Percentiles rank a stretch among this genome's conserved stretches.
Evolutionary conservation across 2,113 vertebrate genomes (phyloP).

Genomic region (Jaculus jaculus): DNA sequence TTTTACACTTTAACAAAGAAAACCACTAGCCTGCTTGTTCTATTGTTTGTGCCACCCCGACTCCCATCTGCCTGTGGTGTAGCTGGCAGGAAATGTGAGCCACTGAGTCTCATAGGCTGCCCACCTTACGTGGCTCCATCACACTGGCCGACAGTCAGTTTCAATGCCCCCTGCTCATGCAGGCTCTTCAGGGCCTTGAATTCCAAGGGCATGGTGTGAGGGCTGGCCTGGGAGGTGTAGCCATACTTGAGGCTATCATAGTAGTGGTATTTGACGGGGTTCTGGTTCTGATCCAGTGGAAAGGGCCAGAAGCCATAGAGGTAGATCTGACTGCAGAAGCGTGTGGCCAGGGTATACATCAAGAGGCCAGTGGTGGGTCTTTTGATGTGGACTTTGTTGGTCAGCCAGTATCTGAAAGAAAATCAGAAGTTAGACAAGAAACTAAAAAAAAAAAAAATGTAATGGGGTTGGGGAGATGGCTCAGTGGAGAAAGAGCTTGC

Average conservation of each 20-base stretch:
- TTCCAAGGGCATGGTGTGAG: slow-evolving; percentile 98
- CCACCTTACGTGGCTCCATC: slow-evolving; percentile 85
- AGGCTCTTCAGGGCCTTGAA: slow-evolving; percentile 94
- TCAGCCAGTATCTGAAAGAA: slow-evolving; percentile 93
- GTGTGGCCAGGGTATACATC: slow-evolving; percentile 97
- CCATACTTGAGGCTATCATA: slow-evolving; percentile 95
- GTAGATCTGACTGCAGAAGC: slow-evolving; percentile 97
- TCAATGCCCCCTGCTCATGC: slow-evolving; percentile 95
- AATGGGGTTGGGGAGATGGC: neutral
- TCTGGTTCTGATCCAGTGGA: slow-evolving; percentile 88
- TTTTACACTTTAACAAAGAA: slow-evolving; percentile 83
- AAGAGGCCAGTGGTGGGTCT: slow-evolving; percentile 96
- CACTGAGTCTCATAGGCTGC: slow-evolving; percentile 25
- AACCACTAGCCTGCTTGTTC: slow-evolving; percentile 81
- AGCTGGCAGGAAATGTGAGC: slow-evolving; percentile 78
- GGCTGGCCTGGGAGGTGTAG: slow-evolving; percentile 95
- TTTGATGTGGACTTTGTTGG: slow-evolving; percentile 97
- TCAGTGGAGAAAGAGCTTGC: neutral
- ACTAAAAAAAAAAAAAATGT: neutral
- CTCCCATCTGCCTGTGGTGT: slow-evolving; percentile 82
- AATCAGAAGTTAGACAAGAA: neutral
- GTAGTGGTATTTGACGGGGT: slow-evolving; percentile 96
- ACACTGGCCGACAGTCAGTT: slow-evolving; percentile 92
- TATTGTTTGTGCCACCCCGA: slow-evolving; percentile 77
- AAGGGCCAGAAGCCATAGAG: slow-evolving; percentile 99